Base-by-base conservation (phyloP, 2,888 invertebrate species). In the Phorcus lineatus region DNA sequence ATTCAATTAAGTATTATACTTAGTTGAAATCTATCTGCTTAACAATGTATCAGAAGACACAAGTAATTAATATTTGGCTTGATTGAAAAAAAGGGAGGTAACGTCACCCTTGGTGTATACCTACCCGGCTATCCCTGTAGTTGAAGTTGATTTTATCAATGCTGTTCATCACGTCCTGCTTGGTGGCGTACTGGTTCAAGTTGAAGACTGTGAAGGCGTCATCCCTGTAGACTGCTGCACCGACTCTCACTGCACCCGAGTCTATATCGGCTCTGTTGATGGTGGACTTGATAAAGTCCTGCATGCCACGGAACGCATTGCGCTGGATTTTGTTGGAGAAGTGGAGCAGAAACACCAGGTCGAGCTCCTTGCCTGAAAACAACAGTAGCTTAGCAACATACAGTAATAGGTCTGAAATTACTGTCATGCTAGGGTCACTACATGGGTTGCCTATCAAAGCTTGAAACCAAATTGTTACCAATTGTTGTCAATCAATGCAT, bases 271-370 rank as follows among this genome's bases (percentile, higher is more conserved):
- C 85, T 53, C 84, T 82, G 52, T 84, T 74, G 9, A 89, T 19
- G 0, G 84, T 66, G 9, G 79, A 67, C 62, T 82, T 83, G 83
- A 88, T 83, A 74, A 87, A 88, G n/a, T 78, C 74, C 53, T 85
- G 74, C 13, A 88, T 81, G 28, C 82, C 55, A n/a, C 81, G 53
- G 74, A 86, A 87, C 22, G 82, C 79, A 3, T 66, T 53, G 24
- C 81, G 75, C 13, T 80, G 81, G 77, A 88, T 83, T 13, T 80
- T 67, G 52, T 84, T 81, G 4, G 88, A 88, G 77, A 85, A 86
- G 79, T 90, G 89, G 22, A 88, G 78, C 9, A 90, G 83, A 77
- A 90, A 88, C 6, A 85, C 86, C n/a, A 90, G 79, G 80, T 90
- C 90, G 19, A 87, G 79, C 17, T 81, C 80, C 53, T 86, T 87